These are phyloP conservation scores for Dicentrarchus labrax DNA, from an alignment of 2,113 vertebrate genomes.

Conservation along the genomic window DNA sequence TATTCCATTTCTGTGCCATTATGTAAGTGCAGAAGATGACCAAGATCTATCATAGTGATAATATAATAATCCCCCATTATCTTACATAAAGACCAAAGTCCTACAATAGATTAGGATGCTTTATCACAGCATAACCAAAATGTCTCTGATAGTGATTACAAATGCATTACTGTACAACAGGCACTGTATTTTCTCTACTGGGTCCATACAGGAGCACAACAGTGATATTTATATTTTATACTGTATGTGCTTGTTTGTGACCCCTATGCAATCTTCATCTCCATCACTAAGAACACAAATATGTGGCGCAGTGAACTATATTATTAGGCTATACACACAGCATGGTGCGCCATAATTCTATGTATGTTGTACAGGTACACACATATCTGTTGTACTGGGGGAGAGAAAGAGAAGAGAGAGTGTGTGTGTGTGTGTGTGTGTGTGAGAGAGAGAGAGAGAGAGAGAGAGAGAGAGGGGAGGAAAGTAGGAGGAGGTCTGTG, in stretches of 20 bases:
- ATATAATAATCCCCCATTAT: background rate
- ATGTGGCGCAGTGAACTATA: constrained; percentile 14
- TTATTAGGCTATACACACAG: constrained; percentile 19
- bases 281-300: background rate
- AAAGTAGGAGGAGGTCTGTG: constrained; percentile 58
- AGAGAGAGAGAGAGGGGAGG: background rate
- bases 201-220: background rate
- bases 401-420: constrained; percentile 2
- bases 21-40: background rate
- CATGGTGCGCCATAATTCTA: constrained; percentile 19
- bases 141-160: background rate
- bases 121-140: background rate
- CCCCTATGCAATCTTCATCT: background rate
- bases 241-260: background rate
- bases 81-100: background rate
- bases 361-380: constrained; percentile 13
- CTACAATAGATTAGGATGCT: background rate
- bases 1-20: background rate
- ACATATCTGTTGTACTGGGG: background rate
- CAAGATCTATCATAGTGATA: background rate
- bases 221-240: background rate
- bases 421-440: too few relatives aligned
- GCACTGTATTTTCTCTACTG: background rate
- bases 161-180: background rate
- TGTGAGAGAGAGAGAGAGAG: constrained; percentile 22